Conservation (phyloP, 2,113 vertebrate species). For the Empidonax traillii region DNA sequence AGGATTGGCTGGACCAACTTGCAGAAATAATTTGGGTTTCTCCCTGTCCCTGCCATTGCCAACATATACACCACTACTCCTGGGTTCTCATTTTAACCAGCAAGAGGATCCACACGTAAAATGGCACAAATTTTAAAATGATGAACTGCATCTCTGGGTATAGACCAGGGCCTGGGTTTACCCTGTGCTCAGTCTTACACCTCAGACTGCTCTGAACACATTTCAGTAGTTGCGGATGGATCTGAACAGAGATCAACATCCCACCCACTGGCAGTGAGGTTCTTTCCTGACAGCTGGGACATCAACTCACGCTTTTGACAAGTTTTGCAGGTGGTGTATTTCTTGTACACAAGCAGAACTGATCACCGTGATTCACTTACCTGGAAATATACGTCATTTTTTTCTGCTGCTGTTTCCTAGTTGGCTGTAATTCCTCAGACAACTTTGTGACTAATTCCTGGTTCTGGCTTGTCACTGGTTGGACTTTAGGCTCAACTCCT, state of each 20-base stretch:
- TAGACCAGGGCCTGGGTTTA: background rate
- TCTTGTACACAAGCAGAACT: background rate
- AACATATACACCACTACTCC: background rate
- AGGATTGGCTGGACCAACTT: background rate
- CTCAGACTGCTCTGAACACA: background rate
- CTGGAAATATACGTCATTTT: background rate
- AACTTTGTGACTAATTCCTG: background rate
- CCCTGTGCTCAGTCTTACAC: background rate
- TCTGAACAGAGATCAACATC: accelerated
- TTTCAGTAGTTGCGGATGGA: background rate
- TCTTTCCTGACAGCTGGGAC: background rate
- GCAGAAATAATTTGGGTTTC: background rate
- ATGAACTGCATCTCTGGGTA: background rate
- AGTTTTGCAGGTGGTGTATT: background rate
- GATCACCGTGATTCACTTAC: background rate
- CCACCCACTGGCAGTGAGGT: background rate
- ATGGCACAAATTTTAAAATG: background rate
- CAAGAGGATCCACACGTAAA: background rate
- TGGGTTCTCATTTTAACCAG: background rate
- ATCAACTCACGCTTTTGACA: background rate
- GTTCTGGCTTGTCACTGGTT: background rate
- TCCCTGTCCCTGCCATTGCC: background rate
- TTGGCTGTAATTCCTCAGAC: background rate
- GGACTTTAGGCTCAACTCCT: background rate
- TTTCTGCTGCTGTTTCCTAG: conserved; percentile 33